Conservation (phyloP, 2,797 vertebrate genomes). For the Scolopax bukidnonensis region DNA sequence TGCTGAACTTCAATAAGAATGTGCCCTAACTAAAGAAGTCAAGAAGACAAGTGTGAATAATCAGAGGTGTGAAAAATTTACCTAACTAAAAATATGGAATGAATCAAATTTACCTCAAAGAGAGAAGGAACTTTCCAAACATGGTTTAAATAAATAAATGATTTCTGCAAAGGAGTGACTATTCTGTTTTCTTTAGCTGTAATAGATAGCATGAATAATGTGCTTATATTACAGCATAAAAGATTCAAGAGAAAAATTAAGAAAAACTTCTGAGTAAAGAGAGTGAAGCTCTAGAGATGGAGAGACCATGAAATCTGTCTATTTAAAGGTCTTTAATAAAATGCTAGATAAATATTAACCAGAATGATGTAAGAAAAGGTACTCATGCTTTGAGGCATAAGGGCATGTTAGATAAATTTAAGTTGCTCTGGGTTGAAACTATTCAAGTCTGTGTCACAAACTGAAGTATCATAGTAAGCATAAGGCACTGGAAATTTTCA, state of each 20-base stretch:
- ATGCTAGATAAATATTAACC: slow-evolving; percentile 14
- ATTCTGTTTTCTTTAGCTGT: not conserved
- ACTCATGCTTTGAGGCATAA: not conserved
- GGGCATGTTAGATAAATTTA: not conserved
- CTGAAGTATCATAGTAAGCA: not conserved
- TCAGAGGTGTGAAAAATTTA: not conserved
- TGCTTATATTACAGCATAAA: not conserved
- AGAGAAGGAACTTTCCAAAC: not conserved
- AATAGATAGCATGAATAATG: not conserved
- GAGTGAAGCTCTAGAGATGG: not conserved
- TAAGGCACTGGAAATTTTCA: not conserved
- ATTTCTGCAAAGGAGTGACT: not conserved
- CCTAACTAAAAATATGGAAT: not conserved
- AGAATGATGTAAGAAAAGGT: not conserved
- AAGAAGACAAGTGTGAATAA: not conserved
- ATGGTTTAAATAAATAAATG: not conserved
- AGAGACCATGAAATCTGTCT: not conserved
- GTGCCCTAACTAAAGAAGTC: not conserved
- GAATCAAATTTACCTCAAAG: not conserved
- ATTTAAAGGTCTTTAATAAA: slow-evolving; percentile 11
- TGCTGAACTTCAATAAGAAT: not conserved
- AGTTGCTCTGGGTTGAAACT: not conserved
- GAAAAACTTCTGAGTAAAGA: not conserved
- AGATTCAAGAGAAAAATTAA: not conserved
- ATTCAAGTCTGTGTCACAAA: not conserved